Base-by-base conservation (phyloP, 2,797 vertebrate genomes). In the Ispidina lecontei region DNA sequence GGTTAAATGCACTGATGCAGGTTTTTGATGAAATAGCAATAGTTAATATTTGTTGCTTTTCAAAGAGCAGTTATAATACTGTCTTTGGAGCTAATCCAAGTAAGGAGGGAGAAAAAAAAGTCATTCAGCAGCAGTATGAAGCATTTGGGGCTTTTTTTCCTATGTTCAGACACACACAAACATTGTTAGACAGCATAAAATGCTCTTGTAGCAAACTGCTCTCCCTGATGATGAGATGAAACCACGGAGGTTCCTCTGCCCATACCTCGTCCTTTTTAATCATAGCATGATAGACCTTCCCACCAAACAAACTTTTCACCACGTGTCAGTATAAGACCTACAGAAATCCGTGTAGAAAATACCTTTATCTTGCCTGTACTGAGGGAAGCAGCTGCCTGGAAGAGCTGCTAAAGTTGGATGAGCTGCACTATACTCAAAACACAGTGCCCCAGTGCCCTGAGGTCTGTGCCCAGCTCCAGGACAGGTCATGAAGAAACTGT, bases 11-110 rank as follows among this genome's bases (percentile, higher is more conserved):
- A 93, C 73, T 54, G 62, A 88, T 87, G n/a, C 82, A 93, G 78
- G 89, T 72, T 94, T 96, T 89, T 86, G 83, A 95, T 96, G 94
- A 96, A 95, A 90, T 69, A 90, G 89, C 74, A 95, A 91, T 93
- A 94, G 92, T 90, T 94, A 92, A 56, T 54, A 63, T 76, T 93
- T 89, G 83, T 93, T 93, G 89, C 90, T 89, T 94, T 92, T 89
- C 76, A 86, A 84, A 94, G 70, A 94, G 74, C 64, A 94, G 91
- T 93, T 95, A 87, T 82, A 92, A 94, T 94, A 65, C 69, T 73
- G 59, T 16, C 35, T 84, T 89, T 95, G 96, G 91, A 96, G 70
- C n/a, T n/a, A 65, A 80, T 91, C 87, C 95, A 96, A 46, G 70
- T 5, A 62, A 64, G 69, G 88, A 79, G 84, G 84, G 71, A 54